These are phyloP conservation scores for Tetramorium parvispinum DNA, from an alignment of 1,140 invertebrate genomes.

Conservation along the genomic window DNA sequence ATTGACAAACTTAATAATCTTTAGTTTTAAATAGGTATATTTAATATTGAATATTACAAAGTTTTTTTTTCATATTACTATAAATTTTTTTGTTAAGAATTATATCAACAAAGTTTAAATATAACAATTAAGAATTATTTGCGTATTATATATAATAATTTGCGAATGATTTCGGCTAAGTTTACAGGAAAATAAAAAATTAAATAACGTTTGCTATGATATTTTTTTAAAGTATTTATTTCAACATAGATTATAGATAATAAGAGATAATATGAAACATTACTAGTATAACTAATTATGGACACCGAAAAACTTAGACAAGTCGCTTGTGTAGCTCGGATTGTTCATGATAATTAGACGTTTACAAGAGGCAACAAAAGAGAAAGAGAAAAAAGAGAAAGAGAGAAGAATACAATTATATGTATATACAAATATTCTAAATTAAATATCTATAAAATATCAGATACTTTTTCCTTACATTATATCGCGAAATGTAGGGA, in stretches of 20 bases:
- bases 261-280: slow-evolving; percentile 66
- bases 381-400: background rate
- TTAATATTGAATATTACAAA: background rate
- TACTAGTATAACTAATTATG: slow-evolving; percentile 50
- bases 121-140: background rate
- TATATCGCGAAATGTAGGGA: background rate
- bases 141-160: background rate
- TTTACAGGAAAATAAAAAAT: background rate
- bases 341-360: slow-evolving; percentile 45
- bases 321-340: background rate
- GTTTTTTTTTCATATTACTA: background rate
- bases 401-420: slow-evolving; percentile 58
- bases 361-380: slow-evolving; percentile 31
- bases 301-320: slow-evolving; percentile 30
- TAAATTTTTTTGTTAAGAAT: background rate
- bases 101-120: background rate
- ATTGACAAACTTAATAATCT: too few species aligned
- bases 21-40: background rate
- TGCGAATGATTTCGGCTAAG: background rate
- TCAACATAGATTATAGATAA: slow-evolving; percentile 64
- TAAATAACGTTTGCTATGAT: background rate
- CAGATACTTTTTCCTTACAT: slow-evolving; percentile 23
- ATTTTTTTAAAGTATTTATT: slow-evolving; percentile 55
- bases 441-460: slow-evolving; percentile 71
- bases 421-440: slow-evolving; percentile 74